A percentile compares a stretch with the other conserved stretches of the same genome.
Conservation (phyloP, 37 sponge, comb jelly and placozoan species). For the Chondrilla cf. caribensis region DNA sequence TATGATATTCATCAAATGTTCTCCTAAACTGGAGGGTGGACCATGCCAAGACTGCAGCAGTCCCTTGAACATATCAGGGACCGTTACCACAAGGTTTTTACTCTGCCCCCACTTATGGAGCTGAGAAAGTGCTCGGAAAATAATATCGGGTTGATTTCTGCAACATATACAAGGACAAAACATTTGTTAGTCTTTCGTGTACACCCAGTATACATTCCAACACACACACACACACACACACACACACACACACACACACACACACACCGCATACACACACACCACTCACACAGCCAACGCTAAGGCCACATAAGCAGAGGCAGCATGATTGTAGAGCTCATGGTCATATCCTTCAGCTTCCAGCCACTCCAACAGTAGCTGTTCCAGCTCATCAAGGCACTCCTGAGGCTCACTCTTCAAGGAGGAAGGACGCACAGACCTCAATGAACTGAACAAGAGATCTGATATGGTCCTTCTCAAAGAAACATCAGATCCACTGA, state of each 20-base stretch:
- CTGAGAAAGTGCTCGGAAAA: too few relatives aligned
- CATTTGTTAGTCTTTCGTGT: too few relatives aligned
- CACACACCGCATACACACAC: not conserved
- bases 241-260: not conserved
- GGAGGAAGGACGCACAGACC: constrained; percentile 79
- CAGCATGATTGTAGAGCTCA: constrained; percentile 48
- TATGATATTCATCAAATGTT: too few relatives aligned
- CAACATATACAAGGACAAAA: too few relatives aligned
- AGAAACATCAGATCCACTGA: constrained; percentile 67
- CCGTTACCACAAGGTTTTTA: too few relatives aligned
- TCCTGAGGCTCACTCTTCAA: constrained; percentile 77
- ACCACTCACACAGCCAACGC: constrained; percentile 79
- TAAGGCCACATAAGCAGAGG: constrained; percentile 76
- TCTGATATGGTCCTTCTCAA: constrained; percentile 61
- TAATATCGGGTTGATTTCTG: too few relatives aligned
- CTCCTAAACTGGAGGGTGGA: too few relatives aligned
- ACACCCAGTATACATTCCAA: not conserved
- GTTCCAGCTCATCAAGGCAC: constrained; percentile 83
- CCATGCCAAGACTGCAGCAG: too few relatives aligned
- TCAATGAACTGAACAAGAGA: constrained; percentile 64
- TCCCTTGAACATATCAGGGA: too few relatives aligned
- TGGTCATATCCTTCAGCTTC: constrained; percentile 2
- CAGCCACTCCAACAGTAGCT: constrained; percentile 85
- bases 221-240: too few relatives aligned
- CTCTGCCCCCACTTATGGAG: too few relatives aligned